phyloP scores from a whole-genome alignment of 1,140 invertebrate genomes.

The Macrobrachium nipponense region DNA sequence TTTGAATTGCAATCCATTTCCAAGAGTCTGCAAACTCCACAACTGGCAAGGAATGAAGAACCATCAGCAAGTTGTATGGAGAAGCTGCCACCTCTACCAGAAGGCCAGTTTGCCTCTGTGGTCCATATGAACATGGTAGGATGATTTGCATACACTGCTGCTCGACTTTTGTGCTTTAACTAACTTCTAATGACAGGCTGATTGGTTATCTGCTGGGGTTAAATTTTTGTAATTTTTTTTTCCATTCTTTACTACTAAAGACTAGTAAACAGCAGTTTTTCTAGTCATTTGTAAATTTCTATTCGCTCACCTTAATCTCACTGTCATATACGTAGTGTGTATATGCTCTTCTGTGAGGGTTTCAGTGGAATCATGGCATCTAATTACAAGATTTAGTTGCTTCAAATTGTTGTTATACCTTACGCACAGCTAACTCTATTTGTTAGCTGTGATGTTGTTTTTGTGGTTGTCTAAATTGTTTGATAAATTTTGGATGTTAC shows the following conservation, averaged over 20 bases:
- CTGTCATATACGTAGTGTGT: slow-evolving; percentile 39
- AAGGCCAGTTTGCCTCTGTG: slow-evolving; percentile 38
- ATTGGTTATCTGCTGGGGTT: slow-evolving; percentile 41
- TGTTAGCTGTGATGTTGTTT: slow-evolving; percentile 30
- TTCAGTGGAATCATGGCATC: not conserved
- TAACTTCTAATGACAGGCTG: slow-evolving; percentile 43
- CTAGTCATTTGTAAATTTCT: slow-evolving; percentile 28
- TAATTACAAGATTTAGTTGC: too few species aligned
- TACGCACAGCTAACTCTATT: slow-evolving; percentile 5
- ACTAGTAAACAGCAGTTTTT: not conserved
- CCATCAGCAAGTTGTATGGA: slow-evolving; percentile 18
- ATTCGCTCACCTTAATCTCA: slow-evolving; percentile 19
- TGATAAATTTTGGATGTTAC: not conserved
- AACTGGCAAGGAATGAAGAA: slow-evolving; percentile 36
- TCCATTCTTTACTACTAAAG: not conserved
- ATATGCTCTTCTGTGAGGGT: slow-evolving; percentile 34
- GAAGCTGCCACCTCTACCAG: slow-evolving; percentile 27
- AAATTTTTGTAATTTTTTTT: not conserved
- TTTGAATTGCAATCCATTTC: not conserved
- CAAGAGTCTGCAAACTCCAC: slow-evolving; percentile 29
- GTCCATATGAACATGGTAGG: slow-evolving; percentile 55
- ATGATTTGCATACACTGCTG: slow-evolving; percentile 30
- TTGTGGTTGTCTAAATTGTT: slow-evolving; percentile 19
- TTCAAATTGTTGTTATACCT: not conserved
- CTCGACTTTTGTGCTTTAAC: slow-evolving; percentile 35